Base-by-base conservation (phyloP, 30 jellyfish, hydroid and myxozoan species). In the Aurelia coerulea region DNA sequence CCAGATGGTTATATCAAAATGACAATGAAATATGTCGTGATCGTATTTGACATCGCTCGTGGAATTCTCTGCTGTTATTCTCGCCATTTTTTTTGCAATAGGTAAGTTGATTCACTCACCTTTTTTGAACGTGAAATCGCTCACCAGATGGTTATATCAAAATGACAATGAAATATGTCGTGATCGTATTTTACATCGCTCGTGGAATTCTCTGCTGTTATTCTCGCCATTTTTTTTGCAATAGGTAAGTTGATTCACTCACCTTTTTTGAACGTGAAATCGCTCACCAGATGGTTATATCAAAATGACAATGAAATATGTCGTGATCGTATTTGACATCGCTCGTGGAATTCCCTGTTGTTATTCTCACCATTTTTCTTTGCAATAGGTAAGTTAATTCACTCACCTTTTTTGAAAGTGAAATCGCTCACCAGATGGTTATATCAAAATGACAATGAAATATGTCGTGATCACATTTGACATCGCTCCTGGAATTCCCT, bases 311-410 rank as follows among this genome's bases (percentile, higher is more conserved):
- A 5, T 42, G 53, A 42, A 42, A 42, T 6, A 46, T 46, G 6
- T 39, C 51, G 51, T 39, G 51, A 46, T 46, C 56, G 16, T 46
- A 2, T 46, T 46, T 6, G 56, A 46, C 15, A 46, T 46, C 14
- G 8, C 56, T 46, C 15, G 60, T 80, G 31, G 88, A 79, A 76
- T 86, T 86, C 70, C 96, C 96, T 10, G 90, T 81, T 9, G 90
- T 68, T 19, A 31, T 76, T 15, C 69, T 86, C n/a, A 90, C 90
- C 31, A 86, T 86, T 50, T 80, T 37, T 33, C 76, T 80, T 34
- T 80, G 90, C 58, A 50, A 80, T 58, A 50, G 73, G 90, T 80
- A 63, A 37, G 80, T 37, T 56, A 6, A 37, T 18, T 4, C 29
- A 59, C 68, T 59, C 68, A 59, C 4, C 4, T 59, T 14, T 59